Conservation (phyloP, 2,888 invertebrate genomes). For the Clostera curtula region DNA sequence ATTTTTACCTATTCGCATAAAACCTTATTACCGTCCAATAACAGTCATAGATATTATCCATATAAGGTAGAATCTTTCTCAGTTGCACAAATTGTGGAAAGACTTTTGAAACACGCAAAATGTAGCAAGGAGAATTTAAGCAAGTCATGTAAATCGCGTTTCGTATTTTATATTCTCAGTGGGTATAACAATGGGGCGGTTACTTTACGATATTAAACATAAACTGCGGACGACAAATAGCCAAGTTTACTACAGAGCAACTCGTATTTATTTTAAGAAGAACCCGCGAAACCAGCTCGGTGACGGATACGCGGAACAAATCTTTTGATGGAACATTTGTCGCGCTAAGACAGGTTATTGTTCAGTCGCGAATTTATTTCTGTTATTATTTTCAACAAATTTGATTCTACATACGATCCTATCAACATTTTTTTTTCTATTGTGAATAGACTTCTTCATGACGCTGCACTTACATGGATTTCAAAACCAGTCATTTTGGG, state of each 20-base stretch:
- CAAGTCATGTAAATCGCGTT: constrained; percentile 10
- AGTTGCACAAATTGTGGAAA: too few relatives aligned
- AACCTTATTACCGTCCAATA: too few relatives aligned
- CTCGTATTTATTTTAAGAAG: constrained; percentile 39
- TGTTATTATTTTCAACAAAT: constrained; percentile 14
- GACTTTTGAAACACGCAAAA: too few relatives aligned
- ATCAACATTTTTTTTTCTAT: too few relatives aligned
- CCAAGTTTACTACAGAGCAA: constrained; percentile 36
- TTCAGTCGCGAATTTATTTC: constrained; percentile 19
- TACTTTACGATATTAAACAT: constrained; percentile 21
- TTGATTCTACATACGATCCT: constrained; percentile 3
- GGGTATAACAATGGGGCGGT: not conserved
- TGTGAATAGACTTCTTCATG: too few relatives aligned
- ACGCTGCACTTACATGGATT: too few relatives aligned
- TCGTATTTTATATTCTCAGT: constrained; percentile 16
- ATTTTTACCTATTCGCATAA: too few relatives aligned
- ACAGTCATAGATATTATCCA: too few relatives aligned
- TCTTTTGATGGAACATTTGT: constrained; percentile 42
- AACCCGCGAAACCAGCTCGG: constrained; percentile 32
- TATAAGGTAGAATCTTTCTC: too few relatives aligned
- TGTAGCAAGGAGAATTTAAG: constrained; percentile 6
- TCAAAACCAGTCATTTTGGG: too few relatives aligned
- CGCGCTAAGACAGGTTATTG: constrained; percentile 27
- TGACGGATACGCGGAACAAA: constrained; percentile 43
- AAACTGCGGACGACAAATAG: constrained; percentile 30